Evolutionary conservation across 1,140 invertebrate genomes (phyloP).

Genomic region (Penaeus japonicus): DNA sequence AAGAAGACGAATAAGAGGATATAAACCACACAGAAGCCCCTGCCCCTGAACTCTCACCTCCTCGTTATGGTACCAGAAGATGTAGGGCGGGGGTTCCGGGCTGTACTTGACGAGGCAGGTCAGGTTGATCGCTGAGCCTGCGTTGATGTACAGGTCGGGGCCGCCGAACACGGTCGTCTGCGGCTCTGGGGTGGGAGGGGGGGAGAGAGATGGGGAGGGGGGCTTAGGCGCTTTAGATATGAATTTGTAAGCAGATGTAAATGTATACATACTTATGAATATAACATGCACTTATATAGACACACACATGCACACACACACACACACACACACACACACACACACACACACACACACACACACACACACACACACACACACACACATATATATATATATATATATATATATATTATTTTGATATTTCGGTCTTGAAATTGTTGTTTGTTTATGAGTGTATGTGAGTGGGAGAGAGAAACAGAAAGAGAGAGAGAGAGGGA

Average conservation of each 20-base stretch:
- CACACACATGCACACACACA: neutral
- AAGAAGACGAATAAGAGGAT: too few relatives aligned
- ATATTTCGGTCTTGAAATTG: too few relatives aligned
- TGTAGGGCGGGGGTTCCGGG: slow-evolving; percentile 89
- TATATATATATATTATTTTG: too few relatives aligned
- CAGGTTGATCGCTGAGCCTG: slow-evolving; percentile 90
- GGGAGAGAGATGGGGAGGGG: neutral
- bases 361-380: neutral
- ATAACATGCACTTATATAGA: slow-evolving; percentile 32
- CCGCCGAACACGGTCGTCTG: slow-evolving; percentile 87
- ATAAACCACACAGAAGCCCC: too few relatives aligned
- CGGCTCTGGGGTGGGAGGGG: slow-evolving; percentile 72
- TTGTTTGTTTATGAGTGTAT: too few relatives aligned
- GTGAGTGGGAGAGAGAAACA: too few relatives aligned
- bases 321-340: slow-evolving; percentile 1
- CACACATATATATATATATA: neutral
- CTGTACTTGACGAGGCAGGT: slow-evolving; percentile 89
- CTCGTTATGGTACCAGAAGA: slow-evolving; percentile 73
- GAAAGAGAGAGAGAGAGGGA: too few relatives aligned
- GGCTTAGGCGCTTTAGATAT: neutral
- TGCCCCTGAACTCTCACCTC: slow-evolving; percentile 25
- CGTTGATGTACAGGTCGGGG: slow-evolving; percentile 87
- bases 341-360: slow-evolving; percentile 18
- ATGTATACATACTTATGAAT: neutral
- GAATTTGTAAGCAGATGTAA: neutral